A percentile compares a stretch with the other conserved stretches of the same genome.
Evolutionary conservation across 2,797 vertebrate species (phyloP).

Genomic region (Ctenochaetus hawaiiensis): DNA sequence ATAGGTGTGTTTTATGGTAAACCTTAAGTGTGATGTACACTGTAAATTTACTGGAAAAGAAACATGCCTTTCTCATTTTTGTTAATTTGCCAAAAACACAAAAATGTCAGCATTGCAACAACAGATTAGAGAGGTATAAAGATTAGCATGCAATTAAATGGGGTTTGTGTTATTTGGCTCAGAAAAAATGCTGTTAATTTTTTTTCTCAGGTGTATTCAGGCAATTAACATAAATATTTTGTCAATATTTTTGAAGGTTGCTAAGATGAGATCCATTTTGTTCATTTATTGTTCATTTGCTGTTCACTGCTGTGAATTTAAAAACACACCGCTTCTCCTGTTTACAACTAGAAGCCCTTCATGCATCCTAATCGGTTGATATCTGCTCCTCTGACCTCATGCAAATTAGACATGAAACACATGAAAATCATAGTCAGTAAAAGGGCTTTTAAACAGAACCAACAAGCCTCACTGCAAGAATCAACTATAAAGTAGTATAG

Average conservation of each 20-base stretch:
- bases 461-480: neutral
- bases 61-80: conserved; percentile 1
- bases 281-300: conserved; percentile 5
- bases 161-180: neutral
- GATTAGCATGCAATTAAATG: neutral
- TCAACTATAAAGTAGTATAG: conserved; percentile 2
- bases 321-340: conserved; percentile 7
- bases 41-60: neutral
- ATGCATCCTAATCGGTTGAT: neutral
- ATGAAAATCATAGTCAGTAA: neutral
- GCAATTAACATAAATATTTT: neutral
- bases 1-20: too few relatives aligned
- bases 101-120: neutral
- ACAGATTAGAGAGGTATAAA: neutral
- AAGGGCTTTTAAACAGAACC: neutral
- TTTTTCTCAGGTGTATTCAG: neutral
- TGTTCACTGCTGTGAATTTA: neutral
- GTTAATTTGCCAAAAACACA: neutral
- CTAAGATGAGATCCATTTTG: neutral
- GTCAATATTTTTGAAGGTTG: neutral
- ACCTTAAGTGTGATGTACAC: too few relatives aligned
- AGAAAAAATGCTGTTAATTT: conserved; percentile 3
- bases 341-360: conserved; percentile 19
- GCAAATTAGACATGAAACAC: neutral
- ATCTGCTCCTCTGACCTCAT: conserved; percentile 27